Evolutionary conservation across 2,797 vertebrate species (phyloP), one percentile per base, ranked within the genome.

Genomic region (Dallia pectoralis): DNA sequence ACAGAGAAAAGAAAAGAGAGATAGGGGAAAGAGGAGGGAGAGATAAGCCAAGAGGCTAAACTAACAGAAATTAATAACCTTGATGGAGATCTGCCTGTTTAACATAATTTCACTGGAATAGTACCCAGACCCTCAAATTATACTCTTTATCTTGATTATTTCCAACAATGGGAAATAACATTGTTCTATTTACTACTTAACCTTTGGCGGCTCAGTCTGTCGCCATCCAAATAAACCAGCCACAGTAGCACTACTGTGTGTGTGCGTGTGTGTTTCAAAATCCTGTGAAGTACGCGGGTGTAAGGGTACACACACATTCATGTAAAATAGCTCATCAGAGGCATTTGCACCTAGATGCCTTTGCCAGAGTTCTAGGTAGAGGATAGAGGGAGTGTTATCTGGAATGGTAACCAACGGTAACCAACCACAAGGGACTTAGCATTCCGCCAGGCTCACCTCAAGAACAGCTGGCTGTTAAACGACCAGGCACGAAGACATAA

Each of bases 401-500:
- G 94, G 93, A 94, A 93, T 93, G 93, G 95, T 94, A 95, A 94
- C 93, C 94, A 95, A 96, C 93, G 53, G 66, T 72, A 77, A 72
- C 65, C 70, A 64, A 27, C 27, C 95, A 93, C 93, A 92, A 91
- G 94, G 94, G 95, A 95, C 91, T 93, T 92, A 94, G 93, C 94
- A 94, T 94, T 95, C 95, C 93, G 94, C 94, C 94, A 93, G 94
- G 94, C 94, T 95, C 94, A 95, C 94, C 94, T 95, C 94, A 84
- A 44, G 91, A 95, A 96, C 95, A 96, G 95, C 95, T 96, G 95
- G 94, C 94, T 95, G 94, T 95, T 95, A 94, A 95, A 95, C 91
- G 94, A 93, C 94, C 90, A 93, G 91, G 93, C 93, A 90, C 91
- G 93, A 94, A 93, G 95, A 92, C 93, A 77, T 77, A 78, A 83